Evolutionary conservation across 2,797 vertebrate species (phyloP).

Genomic region (Periparus ater): DNA sequence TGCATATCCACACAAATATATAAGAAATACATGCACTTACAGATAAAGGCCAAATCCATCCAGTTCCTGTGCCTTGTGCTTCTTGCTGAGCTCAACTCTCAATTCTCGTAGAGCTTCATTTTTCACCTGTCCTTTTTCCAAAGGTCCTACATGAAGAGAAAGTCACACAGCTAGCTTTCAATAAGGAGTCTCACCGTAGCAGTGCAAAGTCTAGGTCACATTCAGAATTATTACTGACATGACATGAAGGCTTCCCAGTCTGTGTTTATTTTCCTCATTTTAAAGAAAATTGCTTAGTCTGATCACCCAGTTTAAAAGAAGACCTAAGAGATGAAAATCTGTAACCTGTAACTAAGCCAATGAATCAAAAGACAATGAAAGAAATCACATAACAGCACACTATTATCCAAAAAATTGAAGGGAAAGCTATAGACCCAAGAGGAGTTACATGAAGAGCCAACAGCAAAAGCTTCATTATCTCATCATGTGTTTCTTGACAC

Average conservation of each 20-base stretch:
- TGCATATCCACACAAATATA: not conserved
- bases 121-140: conserved; percentile 98
- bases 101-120: conserved; percentile 94
- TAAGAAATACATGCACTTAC: conserved; percentile 73
- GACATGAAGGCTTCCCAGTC: not conserved
- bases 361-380: not conserved
- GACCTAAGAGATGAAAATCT: not conserved
- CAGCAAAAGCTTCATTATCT: not conserved
- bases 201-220: not conserved
- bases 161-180: not conserved
- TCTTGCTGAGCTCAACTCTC: conserved; percentile 96
- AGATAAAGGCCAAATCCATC: conserved; percentile 96
- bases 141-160: conserved; percentile 80
- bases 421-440: not conserved
- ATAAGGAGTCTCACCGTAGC: not conserved
- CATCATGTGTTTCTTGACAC: not conserved
- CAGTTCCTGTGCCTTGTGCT: conserved; percentile 90
- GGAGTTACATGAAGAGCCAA: not conserved
- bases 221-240: not conserved
- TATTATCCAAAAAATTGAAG: not conserved
- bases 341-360: not conserved
- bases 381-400: not conserved
- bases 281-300: not conserved
- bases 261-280: not conserved
- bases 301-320: not conserved